phyloP scores from a whole-genome alignment of 2,797 vertebrate species.

The Trichosurus vulpecula region DNA sequence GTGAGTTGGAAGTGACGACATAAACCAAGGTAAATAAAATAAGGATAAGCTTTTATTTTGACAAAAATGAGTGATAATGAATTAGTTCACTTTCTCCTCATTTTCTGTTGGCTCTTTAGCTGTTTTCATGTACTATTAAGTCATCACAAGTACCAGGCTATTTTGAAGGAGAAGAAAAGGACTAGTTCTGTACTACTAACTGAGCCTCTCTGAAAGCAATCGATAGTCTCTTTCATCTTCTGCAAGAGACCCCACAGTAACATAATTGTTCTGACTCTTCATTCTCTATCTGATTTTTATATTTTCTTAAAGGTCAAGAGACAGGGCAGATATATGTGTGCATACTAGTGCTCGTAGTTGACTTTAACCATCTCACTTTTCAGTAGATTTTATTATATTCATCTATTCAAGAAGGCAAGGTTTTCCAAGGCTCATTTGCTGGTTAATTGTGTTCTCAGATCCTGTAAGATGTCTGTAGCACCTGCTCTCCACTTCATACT shows the following conservation, averaged over 20 bases:
- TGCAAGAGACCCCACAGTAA: slow-evolving; percentile 72
- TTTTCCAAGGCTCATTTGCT: slow-evolving; percentile 93
- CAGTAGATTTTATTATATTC: slow-evolving; percentile 87
- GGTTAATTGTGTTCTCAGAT: slow-evolving; percentile 94
- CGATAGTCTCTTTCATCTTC: slow-evolving; percentile 75
- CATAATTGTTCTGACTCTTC: slow-evolving; percentile 78
- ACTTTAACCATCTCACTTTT: slow-evolving; percentile 86
- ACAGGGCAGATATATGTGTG: slow-evolving; percentile 71
- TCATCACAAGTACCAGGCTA: slow-evolving; percentile 42
- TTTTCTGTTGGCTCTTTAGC: slow-evolving; percentile 50
- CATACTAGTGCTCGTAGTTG: slow-evolving; percentile 74
- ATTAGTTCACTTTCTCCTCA: slow-evolving; percentile 48
- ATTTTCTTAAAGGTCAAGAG: slow-evolving; percentile 81
- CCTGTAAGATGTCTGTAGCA: slow-evolving; percentile 82
- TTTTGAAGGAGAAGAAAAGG: slow-evolving; percentile 53
- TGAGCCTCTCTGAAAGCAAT: slow-evolving; percentile 73
- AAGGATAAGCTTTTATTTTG: not conserved
- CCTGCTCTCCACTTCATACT: slow-evolving; percentile 85
- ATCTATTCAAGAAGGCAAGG: slow-evolving; percentile 88
- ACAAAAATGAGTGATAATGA: not conserved
- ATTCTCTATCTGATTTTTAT: slow-evolving; percentile 56
- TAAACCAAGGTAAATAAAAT: not conserved
- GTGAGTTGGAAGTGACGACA: not conserved
- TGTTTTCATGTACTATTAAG: slow-evolving; percentile 44
- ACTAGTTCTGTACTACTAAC: slow-evolving; percentile 51